Conservation (phyloP, 92 coral and sea anemone species). For the Porites cylindrica region DNA sequence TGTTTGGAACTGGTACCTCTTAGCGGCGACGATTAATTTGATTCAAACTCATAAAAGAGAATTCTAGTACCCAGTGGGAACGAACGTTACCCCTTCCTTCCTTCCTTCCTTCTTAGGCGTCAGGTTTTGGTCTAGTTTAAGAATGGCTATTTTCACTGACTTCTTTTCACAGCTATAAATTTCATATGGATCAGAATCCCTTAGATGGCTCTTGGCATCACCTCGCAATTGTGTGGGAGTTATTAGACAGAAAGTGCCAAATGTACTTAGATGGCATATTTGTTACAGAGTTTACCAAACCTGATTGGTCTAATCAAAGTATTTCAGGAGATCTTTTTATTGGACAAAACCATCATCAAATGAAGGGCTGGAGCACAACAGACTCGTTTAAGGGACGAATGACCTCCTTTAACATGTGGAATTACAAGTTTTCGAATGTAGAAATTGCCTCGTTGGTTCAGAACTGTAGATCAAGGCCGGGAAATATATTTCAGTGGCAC, state of each 20-base stretch:
- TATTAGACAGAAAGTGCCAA: background rate
- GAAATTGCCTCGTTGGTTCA: background rate
- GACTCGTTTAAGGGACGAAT: background rate
- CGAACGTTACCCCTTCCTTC: too few relatives aligned
- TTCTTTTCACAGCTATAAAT: background rate
- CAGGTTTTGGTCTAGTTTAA: too few relatives aligned
- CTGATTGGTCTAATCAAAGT: background rate
- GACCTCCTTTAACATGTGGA: slow-evolving; percentile 31
- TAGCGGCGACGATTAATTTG: too few relatives aligned
- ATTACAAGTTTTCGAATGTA: background rate
- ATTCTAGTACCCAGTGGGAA: too few relatives aligned
- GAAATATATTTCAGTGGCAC: background rate
- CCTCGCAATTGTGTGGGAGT: background rate
- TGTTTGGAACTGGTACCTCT: too few relatives aligned
- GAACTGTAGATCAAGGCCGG: background rate
- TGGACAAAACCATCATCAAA: background rate
- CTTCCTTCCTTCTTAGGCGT: too few relatives aligned
- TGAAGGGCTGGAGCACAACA: too few relatives aligned
- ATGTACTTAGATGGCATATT: background rate
- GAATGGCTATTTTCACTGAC: too few relatives aligned
- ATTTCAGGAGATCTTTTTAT: background rate
- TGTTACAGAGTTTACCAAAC: background rate
- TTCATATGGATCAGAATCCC: background rate
- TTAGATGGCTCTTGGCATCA: slow-evolving; percentile 29
- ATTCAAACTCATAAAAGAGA: too few relatives aligned